Evolutionary conservation across 2,888 invertebrate species (phyloP).

Genomic region (Elegia similella): DNA sequence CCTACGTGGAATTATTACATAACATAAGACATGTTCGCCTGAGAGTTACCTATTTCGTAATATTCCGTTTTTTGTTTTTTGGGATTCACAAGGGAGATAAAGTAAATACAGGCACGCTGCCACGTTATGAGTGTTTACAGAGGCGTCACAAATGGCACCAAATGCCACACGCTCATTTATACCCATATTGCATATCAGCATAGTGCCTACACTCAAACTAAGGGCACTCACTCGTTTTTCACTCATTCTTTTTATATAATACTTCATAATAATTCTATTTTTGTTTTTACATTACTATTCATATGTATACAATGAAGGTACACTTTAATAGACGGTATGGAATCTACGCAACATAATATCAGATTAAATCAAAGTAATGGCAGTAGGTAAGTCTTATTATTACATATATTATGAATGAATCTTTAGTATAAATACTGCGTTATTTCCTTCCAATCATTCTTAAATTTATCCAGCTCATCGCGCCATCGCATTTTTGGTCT

Average conservation of each 20-base stretch:
- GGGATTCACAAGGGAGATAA: conserved; percentile 2
- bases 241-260: not conserved
- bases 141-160: conserved; percentile 25
- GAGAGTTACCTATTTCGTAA: not conserved
- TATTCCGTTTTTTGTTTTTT: not conserved
- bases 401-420: too few relatives aligned
- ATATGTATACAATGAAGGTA: too few relatives aligned
- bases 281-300: too few relatives aligned
- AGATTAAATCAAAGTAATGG: too few relatives aligned
- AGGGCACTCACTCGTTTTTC: not conserved
- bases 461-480: too few relatives aligned
- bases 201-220: not conserved
- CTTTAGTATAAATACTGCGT: too few relatives aligned
- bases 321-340: too few relatives aligned
- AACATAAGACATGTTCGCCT: not conserved
- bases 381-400: too few relatives aligned
- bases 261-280: too few relatives aligned
- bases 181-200: conserved; percentile 15
- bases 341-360: too few relatives aligned
- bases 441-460: too few relatives aligned
- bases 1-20: not conserved
- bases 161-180: conserved; percentile 23
- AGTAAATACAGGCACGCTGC: not conserved
- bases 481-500: too few relatives aligned
- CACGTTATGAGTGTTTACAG: conserved; percentile 17